Percentiles rank a stretch among this genome's conserved stretches.
These are phyloP conservation scores for Aurelia coerulea DNA, from an alignment of 30 jellyfish, hydroid and myxozoan genomes.

Conservation along the genomic window DNA sequence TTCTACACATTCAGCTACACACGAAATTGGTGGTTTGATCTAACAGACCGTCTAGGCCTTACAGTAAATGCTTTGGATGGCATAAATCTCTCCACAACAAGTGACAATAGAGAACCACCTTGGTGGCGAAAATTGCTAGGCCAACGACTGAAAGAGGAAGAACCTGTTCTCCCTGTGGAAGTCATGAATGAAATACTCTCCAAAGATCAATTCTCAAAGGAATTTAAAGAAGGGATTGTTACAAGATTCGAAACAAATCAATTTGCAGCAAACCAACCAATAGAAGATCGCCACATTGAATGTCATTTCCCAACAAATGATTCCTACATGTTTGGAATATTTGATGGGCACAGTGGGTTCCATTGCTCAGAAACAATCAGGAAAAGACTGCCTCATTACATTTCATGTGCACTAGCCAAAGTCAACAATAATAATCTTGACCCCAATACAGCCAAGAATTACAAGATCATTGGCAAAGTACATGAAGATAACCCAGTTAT, in stretches of 20 bases:
- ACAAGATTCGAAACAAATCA: constrained; percentile 91
- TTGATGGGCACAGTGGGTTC: constrained; percentile 99
- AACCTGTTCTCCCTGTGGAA: constrained; percentile 37
- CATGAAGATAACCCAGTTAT: constrained; percentile 59
- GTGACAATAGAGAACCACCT: constrained; percentile 26
- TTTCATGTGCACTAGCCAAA: constrained; percentile 69
- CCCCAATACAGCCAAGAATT: background rate
- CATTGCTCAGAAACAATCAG: constrained; percentile 93
- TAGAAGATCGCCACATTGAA: constrained; percentile 97
- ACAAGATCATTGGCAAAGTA: constrained; percentile 49
- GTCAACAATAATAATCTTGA: background rate
- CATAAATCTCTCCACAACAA: background rate
- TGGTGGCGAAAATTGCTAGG: constrained; percentile 68
- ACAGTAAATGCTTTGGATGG: constrained; percentile 61
- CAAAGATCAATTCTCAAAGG: constrained; percentile 47
- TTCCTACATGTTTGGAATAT: constrained; percentile 79
- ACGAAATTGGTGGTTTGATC: constrained; percentile 56
- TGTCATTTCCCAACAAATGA: constrained; percentile 59
- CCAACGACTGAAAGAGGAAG: constrained; percentile 10
- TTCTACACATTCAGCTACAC: constrained; percentile 54
- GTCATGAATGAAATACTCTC: constrained; percentile 30
- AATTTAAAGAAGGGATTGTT: constrained; percentile 44
- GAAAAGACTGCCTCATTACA: constrained; percentile 76
- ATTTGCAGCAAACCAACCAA: constrained; percentile 85
- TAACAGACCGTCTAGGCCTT: constrained; percentile 62